Evolutionary conservation across 2,113 vertebrate genomes (phyloP), one percentile per base, ranked within the genome.

Genomic region (Oncorhynchus masou): DNA sequence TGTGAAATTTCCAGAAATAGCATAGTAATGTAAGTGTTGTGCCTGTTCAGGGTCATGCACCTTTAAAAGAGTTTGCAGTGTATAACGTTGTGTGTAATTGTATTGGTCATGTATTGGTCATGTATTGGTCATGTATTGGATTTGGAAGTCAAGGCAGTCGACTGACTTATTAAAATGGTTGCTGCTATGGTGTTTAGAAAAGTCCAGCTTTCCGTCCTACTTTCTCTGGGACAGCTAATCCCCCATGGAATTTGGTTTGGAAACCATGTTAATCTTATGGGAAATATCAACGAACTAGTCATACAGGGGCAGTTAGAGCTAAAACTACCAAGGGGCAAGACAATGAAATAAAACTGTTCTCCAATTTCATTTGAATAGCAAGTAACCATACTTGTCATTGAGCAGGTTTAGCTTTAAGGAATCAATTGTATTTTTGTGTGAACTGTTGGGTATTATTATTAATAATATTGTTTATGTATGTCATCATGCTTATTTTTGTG

Each of bases 191-290:
- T 22, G 68, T 64, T 70, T 64, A 45, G 39, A 45, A 45, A 45
- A 39, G 74, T 57, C 51, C 64, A 20, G 68, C 34, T 68, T 74
- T 70, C 71, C n/a, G 13, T 11, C 27, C 34, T 39, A 64, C 72
- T 45, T 62, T 69, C 27, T 20, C 1, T 67, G 48, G 66, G 69
- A 5, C 45, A 48, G 51, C 70, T 79, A 77, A 74, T 81, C 68
- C 57, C 25, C 48, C 3, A 2, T 72, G 70, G 62, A 77, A 80
- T 82, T 75, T 34, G 27, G 74, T 75, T 81, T 71, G 49, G 39
- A 45, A 45, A 45, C 39, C 39, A 11, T 9, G 27, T 45, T 74
- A 77, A 78, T 77, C 79, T 79, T 62, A 45, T 82, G 82, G 75
- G 51, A 76, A 31, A 19, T 45, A 45, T 9, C 39, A 45, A 45